These are phyloP conservation scores for Myrmophylax atrothorax DNA, from an alignment of 2,113 vertebrate species.

Conservation along the genomic window DNA sequence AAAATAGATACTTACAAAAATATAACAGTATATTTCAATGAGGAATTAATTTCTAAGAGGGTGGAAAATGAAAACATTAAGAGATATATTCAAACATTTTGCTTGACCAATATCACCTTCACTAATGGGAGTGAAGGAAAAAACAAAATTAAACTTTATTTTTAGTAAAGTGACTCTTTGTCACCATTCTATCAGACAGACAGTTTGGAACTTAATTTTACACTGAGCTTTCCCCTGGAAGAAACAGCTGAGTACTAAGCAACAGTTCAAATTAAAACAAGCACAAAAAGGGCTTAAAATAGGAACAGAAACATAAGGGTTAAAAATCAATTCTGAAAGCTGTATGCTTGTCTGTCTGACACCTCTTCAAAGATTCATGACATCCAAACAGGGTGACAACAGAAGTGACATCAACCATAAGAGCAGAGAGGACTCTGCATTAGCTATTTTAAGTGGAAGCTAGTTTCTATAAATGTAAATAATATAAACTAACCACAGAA, in stretches of 20 bases:
- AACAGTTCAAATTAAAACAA: not conserved
- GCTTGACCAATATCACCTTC: not conserved
- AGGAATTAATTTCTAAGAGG: not conserved
- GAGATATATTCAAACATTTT: not conserved
- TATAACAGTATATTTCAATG: not conserved
- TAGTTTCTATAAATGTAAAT: constrained; percentile 4
- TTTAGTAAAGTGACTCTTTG: not conserved
- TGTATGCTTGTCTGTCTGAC: not conserved
- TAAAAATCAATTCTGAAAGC: constrained; percentile 16
- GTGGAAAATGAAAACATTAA: not conserved
- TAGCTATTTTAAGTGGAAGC: not conserved
- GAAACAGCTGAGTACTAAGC: not conserved
- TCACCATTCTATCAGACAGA: not conserved
- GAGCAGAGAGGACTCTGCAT: not conserved
- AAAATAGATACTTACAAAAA: not conserved
- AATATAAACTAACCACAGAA: not conserved
- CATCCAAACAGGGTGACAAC: not conserved
- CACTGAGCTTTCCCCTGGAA: not conserved
- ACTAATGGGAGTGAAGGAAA: not conserved
- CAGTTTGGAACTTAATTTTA: not conserved
- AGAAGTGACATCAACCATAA: not conserved
- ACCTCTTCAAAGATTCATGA: not conserved
- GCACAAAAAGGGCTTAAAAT: not conserved
- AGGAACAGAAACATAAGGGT: not conserved
- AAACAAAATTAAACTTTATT: not conserved